Evolutionary conservation across 2,888 invertebrate genomes (phyloP).

Genomic region (Drosophila anomalipes): DNA sequence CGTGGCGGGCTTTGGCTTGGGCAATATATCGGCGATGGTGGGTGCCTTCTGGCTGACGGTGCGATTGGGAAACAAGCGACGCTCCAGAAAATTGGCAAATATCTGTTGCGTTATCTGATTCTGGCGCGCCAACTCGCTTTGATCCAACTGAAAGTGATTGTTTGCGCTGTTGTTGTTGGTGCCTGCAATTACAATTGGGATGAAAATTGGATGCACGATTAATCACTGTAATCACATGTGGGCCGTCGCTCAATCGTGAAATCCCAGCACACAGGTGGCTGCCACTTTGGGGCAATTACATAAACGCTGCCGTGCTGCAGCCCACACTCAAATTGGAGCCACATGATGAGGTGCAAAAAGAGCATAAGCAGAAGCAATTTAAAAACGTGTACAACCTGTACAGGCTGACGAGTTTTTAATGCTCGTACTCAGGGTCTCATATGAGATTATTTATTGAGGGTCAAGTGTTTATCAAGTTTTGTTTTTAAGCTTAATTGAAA

Average conservation of each 20-base stretch:
- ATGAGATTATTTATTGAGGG: slow-evolving; percentile 12
- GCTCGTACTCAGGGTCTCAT: slow-evolving; percentile 3
- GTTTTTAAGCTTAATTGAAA: neutral
- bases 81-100: slow-evolving; percentile 90
- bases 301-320: slow-evolving; percentile 46
- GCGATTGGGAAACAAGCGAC: slow-evolving; percentile 88
- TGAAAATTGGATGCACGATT: slow-evolving; percentile 58
- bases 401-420: slow-evolving; percentile 7
- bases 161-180: slow-evolving; percentile 1
- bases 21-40: slow-evolving; percentile 89
- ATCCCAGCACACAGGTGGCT: slow-evolving; percentile 39
- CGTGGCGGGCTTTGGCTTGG: slow-evolving; percentile 83
- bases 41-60: slow-evolving; percentile 86
- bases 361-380: slow-evolving; percentile 40
- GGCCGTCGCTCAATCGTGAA: slow-evolving; percentile 51
- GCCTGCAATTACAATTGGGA: slow-evolving; percentile 27
- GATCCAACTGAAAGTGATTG: slow-evolving; percentile 78
- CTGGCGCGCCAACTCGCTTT: slow-evolving; percentile 89
- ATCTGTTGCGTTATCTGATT: slow-evolving; percentile 92
- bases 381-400: slow-evolving; percentile 30
- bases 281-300: slow-evolving; percentile 59
- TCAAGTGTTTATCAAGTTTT: slow-evolving; percentile 8
- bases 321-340: slow-evolving; percentile 39
- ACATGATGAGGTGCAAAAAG: slow-evolving; percentile 43
- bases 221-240: slow-evolving; percentile 64